phyloP scores from a whole-genome alignment of 1,140 invertebrate genomes.

The Glossosoma conforme region DNA sequence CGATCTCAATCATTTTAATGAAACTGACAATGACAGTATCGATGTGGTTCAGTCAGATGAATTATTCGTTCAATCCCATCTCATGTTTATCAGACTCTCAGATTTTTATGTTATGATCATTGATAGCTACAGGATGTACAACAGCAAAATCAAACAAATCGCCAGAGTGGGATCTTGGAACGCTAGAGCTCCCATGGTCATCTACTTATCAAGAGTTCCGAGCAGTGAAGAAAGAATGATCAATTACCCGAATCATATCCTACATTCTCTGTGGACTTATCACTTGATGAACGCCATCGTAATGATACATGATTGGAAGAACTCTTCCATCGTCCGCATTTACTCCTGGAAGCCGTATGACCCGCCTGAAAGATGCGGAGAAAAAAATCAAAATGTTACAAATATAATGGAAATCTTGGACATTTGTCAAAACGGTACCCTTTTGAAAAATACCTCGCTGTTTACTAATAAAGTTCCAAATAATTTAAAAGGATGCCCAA shows the following conservation, averaged over 20 bases:
- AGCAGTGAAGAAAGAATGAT: slow-evolving; percentile 16
- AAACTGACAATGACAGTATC: slow-evolving; percentile 1
- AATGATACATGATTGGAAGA: slow-evolving; percentile 21
- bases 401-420: slow-evolving; percentile 16
- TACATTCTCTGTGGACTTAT: slow-evolving; percentile 23
- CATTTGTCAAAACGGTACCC: slow-evolving; percentile 14
- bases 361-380: slow-evolving; percentile 27
- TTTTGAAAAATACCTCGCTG: neutral
- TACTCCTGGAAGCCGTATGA: slow-evolving; percentile 30
- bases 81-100: slow-evolving; percentile 21
- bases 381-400: slow-evolving; percentile 18
- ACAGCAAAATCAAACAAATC: slow-evolving; percentile 27
- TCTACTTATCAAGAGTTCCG: slow-evolving; percentile 13
- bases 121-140: slow-evolving; percentile 25
- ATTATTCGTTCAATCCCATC: slow-evolving; percentile 26
- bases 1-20: neutral
- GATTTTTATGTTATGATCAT: slow-evolving; percentile 26
- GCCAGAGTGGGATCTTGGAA: slow-evolving; percentile 26
- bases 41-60: slow-evolving; percentile 18
- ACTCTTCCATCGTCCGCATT: slow-evolving; percentile 19
- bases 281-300: slow-evolving; percentile 25
- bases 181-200: slow-evolving; percentile 20
- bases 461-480: slow-evolving; percentile 28
- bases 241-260: slow-evolving; percentile 20
- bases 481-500: slow-evolving; percentile 23